phyloP scores from a whole-genome alignment of 2,797 vertebrate genomes.

The Pelochelys cantorii region DNA sequence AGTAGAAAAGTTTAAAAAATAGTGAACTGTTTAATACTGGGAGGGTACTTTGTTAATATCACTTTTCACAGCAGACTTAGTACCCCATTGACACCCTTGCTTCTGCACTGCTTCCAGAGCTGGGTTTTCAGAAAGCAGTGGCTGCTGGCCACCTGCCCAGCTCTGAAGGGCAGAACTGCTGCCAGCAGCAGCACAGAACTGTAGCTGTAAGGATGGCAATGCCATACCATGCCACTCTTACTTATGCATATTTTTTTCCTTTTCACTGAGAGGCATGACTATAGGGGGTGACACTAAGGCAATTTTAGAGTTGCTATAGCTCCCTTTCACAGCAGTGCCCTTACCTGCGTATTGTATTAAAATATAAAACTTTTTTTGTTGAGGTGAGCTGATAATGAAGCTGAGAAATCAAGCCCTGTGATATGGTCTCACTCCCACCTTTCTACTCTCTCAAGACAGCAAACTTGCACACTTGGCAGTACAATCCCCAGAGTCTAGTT shows the following conservation, averaged over 20 bases:
- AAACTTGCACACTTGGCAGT: neutral
- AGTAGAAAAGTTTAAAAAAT: neutral
- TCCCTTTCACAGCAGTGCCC: neutral
- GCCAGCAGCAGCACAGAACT: neutral
- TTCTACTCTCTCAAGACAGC: neutral
- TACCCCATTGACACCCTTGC: neutral
- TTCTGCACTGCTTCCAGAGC: neutral
- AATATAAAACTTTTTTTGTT: neutral
- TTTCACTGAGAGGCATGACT: neutral
- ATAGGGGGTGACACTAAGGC: neutral
- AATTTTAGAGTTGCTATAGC: neutral
- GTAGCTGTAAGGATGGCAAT: neutral
- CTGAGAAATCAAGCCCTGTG: neutral
- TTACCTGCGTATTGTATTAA: neutral
- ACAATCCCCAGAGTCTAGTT: neutral
- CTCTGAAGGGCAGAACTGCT: neutral
- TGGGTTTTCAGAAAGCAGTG: neutral
- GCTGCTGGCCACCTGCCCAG: neutral
- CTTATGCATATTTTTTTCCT: neutral
- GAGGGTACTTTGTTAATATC: neutral
- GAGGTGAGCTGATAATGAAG: no score
- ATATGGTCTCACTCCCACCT: neutral
- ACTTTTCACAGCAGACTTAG: neutral
- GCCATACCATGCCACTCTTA: no score
- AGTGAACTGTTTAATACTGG: neutral